Evolutionary conservation across 2,113 vertebrate genomes (phyloP).

Genomic region (Nematolebias whitei): DNA sequence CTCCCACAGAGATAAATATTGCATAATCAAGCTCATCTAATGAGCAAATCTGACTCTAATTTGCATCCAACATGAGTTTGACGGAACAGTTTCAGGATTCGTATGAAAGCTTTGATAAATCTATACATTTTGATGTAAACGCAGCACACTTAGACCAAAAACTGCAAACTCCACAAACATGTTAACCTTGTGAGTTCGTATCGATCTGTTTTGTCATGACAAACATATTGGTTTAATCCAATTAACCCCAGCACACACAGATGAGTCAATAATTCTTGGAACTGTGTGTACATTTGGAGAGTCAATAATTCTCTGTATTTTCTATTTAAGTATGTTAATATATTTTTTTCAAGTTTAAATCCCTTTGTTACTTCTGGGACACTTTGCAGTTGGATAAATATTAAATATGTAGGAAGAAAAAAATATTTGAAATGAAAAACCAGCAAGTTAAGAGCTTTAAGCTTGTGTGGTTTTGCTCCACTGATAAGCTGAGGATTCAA

Average conservation of each 20-base stretch:
- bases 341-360: not conserved
- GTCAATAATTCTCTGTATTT: not conserved
- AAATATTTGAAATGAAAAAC: no score
- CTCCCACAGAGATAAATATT: no score
- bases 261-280: not conserved
- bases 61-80: not conserved
- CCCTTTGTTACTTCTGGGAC: not conserved
- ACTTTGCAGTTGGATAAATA: not conserved
- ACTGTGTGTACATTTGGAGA: not conserved
- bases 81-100: not conserved
- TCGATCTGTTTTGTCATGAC: conserved; percentile 1
- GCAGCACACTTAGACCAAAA: not conserved
- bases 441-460: no score
- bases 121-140: not conserved
- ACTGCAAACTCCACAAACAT: not conserved
- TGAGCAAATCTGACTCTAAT: not conserved
- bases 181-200: conserved; percentile 3
- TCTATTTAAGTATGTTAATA: not conserved
- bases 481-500: no score
- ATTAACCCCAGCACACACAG: not conserved
- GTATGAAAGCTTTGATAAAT: not conserved
- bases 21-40: not conserved
- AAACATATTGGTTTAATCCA: conserved; percentile 17
- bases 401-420: no score
- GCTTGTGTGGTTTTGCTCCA: no score